Conservation (phyloP, 2,797 vertebrate genomes). For the Sibirionetta formosa region DNA sequence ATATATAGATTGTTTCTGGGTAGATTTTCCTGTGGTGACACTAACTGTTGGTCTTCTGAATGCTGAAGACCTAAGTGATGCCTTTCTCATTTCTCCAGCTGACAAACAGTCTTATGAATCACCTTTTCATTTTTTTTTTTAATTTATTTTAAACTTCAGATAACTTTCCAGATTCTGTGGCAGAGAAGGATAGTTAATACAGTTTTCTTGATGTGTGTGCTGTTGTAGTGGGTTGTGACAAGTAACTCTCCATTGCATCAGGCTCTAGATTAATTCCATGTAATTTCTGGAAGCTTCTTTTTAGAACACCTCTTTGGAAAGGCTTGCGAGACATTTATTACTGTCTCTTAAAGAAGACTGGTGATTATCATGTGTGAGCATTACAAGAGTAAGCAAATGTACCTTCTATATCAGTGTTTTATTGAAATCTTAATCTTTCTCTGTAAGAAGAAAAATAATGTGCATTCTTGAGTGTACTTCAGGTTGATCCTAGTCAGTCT, state of each 20-base stretch:
- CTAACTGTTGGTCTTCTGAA: not conserved
- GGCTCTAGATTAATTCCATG: not conserved
- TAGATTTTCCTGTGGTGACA: not conserved
- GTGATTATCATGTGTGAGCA: not conserved
- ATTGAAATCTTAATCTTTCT: not conserved
- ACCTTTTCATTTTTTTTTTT: not conserved
- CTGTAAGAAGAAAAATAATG: not conserved
- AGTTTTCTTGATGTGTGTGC: not conserved
- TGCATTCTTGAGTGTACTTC: not conserved
- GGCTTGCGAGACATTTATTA: not conserved
- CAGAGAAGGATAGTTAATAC: not conserved
- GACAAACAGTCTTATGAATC: not conserved
- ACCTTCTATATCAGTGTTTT: not conserved
- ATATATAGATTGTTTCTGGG: fast-evolving
- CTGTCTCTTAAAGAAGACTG: not conserved
- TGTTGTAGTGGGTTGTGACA: not conserved
- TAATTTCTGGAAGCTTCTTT: not conserved
- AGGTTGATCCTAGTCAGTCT: not conserved
- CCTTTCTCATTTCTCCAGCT: not conserved
- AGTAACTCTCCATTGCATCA: not conserved
- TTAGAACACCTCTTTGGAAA: not conserved
- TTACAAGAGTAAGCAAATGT: not conserved
- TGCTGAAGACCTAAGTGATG: fast-evolving
- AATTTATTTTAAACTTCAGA: not conserved
- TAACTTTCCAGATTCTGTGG: not conserved